These are phyloP conservation scores for Lampropteryx suffumata DNA, from an alignment of 2,888 invertebrate species.

Conservation along the genomic window DNA sequence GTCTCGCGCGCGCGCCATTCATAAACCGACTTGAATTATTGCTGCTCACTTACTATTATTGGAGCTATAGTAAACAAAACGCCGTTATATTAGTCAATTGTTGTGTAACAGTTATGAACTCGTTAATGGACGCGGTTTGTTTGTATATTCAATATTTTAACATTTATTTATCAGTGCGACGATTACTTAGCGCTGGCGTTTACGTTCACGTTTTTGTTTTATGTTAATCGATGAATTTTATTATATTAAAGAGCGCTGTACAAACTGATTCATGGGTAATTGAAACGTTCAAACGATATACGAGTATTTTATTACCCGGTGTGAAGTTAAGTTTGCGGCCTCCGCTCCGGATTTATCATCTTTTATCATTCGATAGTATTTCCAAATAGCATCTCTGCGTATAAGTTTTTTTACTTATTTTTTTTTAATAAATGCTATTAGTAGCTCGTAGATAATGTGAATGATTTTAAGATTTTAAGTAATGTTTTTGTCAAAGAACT, in stretches of 20 bases:
- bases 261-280: constrained; percentile 17
- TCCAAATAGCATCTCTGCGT: too few relatives aligned
- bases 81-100: constrained; percentile 42
- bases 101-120: constrained; percentile 32
- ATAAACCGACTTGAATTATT: constrained; percentile 64
- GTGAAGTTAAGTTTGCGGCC: background rate
- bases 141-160: constrained; percentile 35
- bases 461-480: too few relatives aligned
- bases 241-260: constrained; percentile 9
- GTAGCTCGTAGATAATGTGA: too few relatives aligned
- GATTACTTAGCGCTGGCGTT: constrained; percentile 24
- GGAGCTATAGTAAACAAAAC: constrained; percentile 58
- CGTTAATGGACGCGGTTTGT: constrained; percentile 29
- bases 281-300: constrained; percentile 16
- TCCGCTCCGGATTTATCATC: too few relatives aligned
- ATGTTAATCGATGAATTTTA: constrained; percentile 24
- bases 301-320: constrained; percentile 7
- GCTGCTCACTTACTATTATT: constrained; percentile 50
- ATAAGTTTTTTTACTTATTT: too few relatives aligned
- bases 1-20: constrained; percentile 56
- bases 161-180: constrained; percentile 32
- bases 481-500: background rate
- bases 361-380: too few relatives aligned
- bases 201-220: constrained; percentile 28
- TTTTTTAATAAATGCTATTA: too few relatives aligned